phyloP scores from a whole-genome alignment of 2,888 invertebrate species.

The Hydropsyche betteni region DNA sequence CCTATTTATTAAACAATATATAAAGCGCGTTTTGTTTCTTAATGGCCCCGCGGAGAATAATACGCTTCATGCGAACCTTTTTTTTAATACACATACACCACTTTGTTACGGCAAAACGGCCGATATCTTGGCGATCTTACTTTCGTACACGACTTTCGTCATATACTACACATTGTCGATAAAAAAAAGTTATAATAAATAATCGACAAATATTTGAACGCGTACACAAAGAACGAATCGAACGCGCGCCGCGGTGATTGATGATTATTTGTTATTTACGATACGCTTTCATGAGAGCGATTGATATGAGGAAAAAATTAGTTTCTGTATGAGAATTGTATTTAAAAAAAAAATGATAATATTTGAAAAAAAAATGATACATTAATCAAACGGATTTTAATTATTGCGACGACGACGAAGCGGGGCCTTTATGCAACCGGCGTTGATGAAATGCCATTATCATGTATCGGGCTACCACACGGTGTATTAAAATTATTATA shows the following conservation, averaged over 20 bases:
- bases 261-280: constrained; percentile 37
- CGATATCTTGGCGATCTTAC: constrained; percentile 16
- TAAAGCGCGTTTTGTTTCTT: constrained; percentile 15
- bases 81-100: too few species aligned
- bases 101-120: not conserved
- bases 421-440: constrained; percentile 3
- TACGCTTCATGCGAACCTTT: not conserved
- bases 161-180: not conserved
- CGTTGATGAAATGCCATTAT: constrained; percentile 21
- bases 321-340: not conserved
- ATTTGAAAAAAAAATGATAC: constrained; percentile 18
- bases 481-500: too few species aligned
- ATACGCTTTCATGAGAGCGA: constrained; percentile 30
- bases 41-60: constrained; percentile 8
- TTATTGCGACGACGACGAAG: constrained; percentile 9
- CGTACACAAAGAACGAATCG: constrained; percentile 16
- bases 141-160: constrained; percentile 24
- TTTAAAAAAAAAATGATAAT: too few species aligned
- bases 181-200: constrained; percentile 9
- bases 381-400: constrained; percentile 27
- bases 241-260: constrained; percentile 23
- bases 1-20: not conserved
- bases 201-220: constrained; percentile 25
- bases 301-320: constrained; percentile 30
- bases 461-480: not conserved